Percentiles rank a stretch among this genome's conserved stretches.
phyloP scores from a whole-genome alignment of 2,113 vertebrate genomes.

The Ellobius talpinus region DNA sequence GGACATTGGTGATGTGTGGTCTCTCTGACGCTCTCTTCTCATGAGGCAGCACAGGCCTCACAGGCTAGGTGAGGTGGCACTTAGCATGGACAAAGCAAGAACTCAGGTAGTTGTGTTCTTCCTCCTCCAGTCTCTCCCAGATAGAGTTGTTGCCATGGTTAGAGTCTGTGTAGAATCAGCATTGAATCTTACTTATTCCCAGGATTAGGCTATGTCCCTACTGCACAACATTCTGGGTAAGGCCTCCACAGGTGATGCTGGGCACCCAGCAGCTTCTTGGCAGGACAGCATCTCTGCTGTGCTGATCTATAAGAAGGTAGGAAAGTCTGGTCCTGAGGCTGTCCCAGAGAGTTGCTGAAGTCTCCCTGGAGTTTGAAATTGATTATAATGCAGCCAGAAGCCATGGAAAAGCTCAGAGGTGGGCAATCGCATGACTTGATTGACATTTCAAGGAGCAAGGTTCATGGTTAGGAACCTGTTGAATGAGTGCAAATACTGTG shows the following conservation, averaged over 20 bases:
- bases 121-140: background rate
- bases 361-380: background rate
- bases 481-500: background rate
- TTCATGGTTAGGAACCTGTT: background rate
- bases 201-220: background rate
- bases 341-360: background rate
- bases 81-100: background rate
- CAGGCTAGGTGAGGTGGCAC: background rate
- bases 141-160: background rate
- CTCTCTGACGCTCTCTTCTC: background rate
- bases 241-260: background rate
- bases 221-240: background rate
- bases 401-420: background rate
- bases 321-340: background rate
- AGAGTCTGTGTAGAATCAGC: background rate
- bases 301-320: background rate
- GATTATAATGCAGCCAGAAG: background rate
- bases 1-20: background rate
- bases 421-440: background rate
- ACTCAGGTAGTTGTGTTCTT: background rate
- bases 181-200: background rate
- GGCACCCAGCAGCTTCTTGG: background rate
- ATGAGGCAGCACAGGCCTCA: background rate
- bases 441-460: background rate
- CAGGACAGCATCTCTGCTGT: background rate